Percentiles rank a stretch among this genome's conserved stretches.
Conservation (phyloP, 2,888 invertebrate species). For the Octonoba sinensis region DNA sequence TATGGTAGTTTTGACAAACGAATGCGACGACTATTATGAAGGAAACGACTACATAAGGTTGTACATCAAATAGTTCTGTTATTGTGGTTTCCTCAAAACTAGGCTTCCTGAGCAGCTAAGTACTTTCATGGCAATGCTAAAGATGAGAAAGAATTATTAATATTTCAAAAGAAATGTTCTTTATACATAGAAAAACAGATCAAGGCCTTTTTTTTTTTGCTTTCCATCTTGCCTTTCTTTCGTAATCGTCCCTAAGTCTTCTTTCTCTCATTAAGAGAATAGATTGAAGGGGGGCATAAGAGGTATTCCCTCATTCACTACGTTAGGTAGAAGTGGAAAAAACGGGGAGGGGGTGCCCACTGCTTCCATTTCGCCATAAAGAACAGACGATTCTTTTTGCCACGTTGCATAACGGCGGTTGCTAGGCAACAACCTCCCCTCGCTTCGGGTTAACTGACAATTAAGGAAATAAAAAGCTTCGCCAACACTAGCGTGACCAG, state of each 20-base stretch:
- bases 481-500: constrained; percentile 45
- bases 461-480: constrained; percentile 62
- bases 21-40: too few species aligned
- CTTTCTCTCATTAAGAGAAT: constrained; percentile 56
- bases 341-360: constrained; percentile 12
- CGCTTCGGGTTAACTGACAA: constrained; percentile 63
- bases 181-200: too few species aligned
- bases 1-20: too few species aligned
- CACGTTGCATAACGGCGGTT: constrained; percentile 64
- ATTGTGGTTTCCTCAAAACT: too few species aligned
- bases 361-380: constrained; percentile 59
- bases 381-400: constrained; percentile 59
- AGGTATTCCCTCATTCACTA: constrained; percentile 49
- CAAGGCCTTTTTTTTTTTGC: too few species aligned
- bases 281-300: constrained; percentile 35
- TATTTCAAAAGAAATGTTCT: too few species aligned
- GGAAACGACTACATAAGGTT: too few species aligned
- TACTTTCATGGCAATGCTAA: too few species aligned
- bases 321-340: constrained; percentile 33
- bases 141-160: too few species aligned
- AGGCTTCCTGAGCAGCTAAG: too few species aligned
- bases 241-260: constrained; percentile 48
- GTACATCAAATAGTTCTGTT: too few species aligned
- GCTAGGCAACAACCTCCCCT: constrained; percentile 56
- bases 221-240: background rate